A percentile compares a stretch with the other conserved stretches of the same genome.
Conservation (phyloP, 2,797 vertebrate genomes). For the Coccyzus lansbergi region DNA sequence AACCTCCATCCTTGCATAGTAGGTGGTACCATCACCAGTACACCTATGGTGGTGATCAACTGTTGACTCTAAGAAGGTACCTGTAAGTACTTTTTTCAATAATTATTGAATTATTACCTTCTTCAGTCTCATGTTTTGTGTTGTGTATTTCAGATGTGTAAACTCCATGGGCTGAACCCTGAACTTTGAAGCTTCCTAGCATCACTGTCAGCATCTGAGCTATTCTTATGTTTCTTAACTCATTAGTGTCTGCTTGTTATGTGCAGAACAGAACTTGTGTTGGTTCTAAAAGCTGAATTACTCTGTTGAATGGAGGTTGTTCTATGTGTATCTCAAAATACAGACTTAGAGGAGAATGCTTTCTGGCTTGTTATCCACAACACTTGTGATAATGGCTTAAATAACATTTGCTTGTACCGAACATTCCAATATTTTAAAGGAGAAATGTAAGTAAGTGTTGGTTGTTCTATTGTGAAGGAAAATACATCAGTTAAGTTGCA, state of each 20-base stretch:
- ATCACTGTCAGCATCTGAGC: neutral
- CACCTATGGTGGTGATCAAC: neutral
- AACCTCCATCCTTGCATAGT: neutral
- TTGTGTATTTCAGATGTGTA: neutral
- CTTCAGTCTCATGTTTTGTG: neutral
- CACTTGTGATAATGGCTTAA: neutral
- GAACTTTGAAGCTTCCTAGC: neutral
- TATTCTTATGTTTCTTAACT: neutral
- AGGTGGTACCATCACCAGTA: neutral
- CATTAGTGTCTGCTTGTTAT: neutral
- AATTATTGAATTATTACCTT: neutral
- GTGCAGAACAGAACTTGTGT: neutral
- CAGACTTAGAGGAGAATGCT: neutral
- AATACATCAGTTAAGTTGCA: neutral
- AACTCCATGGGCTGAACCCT: rapidly evolving
- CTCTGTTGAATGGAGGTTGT: neutral
- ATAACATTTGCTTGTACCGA: too few species aligned
- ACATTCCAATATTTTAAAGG: too few species aligned
- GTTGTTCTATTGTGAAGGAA: neutral
- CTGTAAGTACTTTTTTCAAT: neutral
- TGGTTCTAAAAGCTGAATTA: neutral
- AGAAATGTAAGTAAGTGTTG: neutral
- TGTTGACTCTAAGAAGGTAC: neutral
- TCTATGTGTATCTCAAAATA: neutral
- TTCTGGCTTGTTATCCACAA: neutral